Base-by-base conservation (phyloP, 2,113 vertebrate species). In the Eurystomus gularis region DNA sequence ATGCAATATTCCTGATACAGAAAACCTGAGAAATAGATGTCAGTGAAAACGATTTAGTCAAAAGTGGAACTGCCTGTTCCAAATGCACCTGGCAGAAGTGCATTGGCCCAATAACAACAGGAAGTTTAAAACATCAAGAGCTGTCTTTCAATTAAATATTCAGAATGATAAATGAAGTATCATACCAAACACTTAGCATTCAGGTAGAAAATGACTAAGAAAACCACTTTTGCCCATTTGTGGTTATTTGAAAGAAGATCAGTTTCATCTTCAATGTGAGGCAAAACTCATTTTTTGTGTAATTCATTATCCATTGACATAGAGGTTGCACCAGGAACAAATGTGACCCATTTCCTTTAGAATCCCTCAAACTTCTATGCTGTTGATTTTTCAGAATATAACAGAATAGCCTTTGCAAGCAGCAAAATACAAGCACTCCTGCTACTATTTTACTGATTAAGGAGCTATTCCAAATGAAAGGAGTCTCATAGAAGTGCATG, bases 131-230 rank as follows among this genome's bases (percentile, higher is more conserved):
- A 55, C 16, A 51, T 26, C 49, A 65, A 88, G 37, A 82, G 31
- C 35, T 82, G 17, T n/a, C 52, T 82, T 69, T 65, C 39, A 88
- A 84, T 90, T 86, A 92, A 96, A 95, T 95, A 97, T 88, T 96
- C 86, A 93, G 42, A 84, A 86, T 71, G 60, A 94, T 52, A 90
- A 94, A 94, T 64, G 60, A 94, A 86, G 44, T 66, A 88, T 76
- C 35, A 51, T 65, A 71, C 68, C 58, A 73, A 73, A 94, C 46
- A 86, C 60, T 91, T 65, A 92, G 75, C 42, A 78, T 80, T 73
- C 70, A 92, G 57, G 58, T 88, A 80, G 85, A 93, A 94, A 95
- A 91, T 80, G 0, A 88, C 58, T 62, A 66, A 91, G 84, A 92
- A 90, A 94, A 60, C 55, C 82, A 55, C 75, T 90, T 93, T 81